phyloP scores from a whole-genome alignment of 2,797 vertebrate species.

The Eospalax fontanierii region DNA sequence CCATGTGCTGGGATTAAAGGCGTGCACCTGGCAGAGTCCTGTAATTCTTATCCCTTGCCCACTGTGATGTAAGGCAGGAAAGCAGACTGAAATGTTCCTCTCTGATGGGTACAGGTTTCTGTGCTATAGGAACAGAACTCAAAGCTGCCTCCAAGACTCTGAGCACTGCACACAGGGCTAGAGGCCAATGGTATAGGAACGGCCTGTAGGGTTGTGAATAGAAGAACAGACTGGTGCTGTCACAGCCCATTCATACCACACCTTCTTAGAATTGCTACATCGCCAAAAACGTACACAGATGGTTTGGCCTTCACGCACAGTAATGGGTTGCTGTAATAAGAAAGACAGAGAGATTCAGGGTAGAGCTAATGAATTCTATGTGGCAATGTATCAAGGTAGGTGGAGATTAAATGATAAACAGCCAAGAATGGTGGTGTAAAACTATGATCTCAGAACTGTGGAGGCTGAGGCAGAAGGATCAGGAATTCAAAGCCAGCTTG shows the following conservation, averaged over 20 bases:
- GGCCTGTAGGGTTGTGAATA: slow-evolving; percentile 96
- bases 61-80: slow-evolving; percentile 60
- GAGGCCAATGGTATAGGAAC: slow-evolving; percentile 96
- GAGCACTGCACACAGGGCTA: slow-evolving; percentile 84
- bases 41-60: slow-evolving; percentile 68
- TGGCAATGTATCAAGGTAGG: background rate
- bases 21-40: slow-evolving; percentile 12
- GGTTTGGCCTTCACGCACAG: slow-evolving; percentile 90
- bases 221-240: slow-evolving; percentile 94
- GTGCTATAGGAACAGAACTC: slow-evolving; percentile 50
- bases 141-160: slow-evolving; percentile 75
- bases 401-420: slow-evolving; percentile 38
- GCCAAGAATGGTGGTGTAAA: background rate
- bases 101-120: slow-evolving; percentile 46
- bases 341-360: slow-evolving; percentile 47
- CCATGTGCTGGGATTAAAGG: background rate
- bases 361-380: background rate
- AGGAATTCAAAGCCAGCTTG: slow-evolving; percentile 5
- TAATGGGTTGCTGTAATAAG: slow-evolving; percentile 93
- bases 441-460: background rate
- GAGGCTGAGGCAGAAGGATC: background rate
- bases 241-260: slow-evolving; percentile 98
- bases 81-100: slow-evolving; percentile 62
- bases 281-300: slow-evolving; percentile 96
- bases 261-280: slow-evolving; percentile 96